Evolutionary conservation across 2,888 invertebrate species (phyloP).

Genomic region (Lithosia quadra): DNA sequence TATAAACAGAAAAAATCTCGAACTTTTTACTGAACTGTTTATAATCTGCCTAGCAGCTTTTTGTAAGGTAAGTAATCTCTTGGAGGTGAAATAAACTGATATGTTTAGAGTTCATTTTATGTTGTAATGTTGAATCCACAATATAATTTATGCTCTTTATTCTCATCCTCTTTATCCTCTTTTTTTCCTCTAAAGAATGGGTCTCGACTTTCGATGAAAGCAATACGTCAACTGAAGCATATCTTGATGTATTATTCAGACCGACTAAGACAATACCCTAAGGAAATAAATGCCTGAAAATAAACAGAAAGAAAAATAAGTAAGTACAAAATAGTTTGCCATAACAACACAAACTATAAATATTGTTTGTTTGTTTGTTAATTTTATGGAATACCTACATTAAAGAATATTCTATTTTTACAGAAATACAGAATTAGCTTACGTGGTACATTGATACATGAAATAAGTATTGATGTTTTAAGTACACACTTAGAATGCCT

Average conservation of each 20-base stretch:
- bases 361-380: not conserved
- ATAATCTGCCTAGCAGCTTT: constrained; percentile 25
- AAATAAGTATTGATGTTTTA: not conserved
- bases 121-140: not conserved
- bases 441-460: not conserved
- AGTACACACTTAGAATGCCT: not conserved
- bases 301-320: constrained; percentile 34
- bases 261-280: constrained; percentile 57
- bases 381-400: too few species aligned
- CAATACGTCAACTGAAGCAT: constrained; percentile 70
- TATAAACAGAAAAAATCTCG: constrained; percentile 33
- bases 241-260: constrained; percentile 74
- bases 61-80: constrained; percentile 13
- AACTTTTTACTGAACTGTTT: constrained; percentile 27
- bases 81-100: constrained; percentile 3
- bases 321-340: constrained; percentile 29
- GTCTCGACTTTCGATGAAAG: constrained; percentile 55
- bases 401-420: too few species aligned
- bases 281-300: constrained; percentile 60
- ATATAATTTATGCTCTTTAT: not conserved
- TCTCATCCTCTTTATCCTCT: constrained; percentile 16
- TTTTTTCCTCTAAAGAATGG: constrained; percentile 69
- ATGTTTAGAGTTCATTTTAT: not conserved
- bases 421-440: not conserved
- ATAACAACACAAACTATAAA: not conserved